A percentile compares a stretch with the other conserved stretches of the same genome.
phyloP scores from a whole-genome alignment of 2,113 vertebrate genomes.

The Bufo bufo region DNA sequence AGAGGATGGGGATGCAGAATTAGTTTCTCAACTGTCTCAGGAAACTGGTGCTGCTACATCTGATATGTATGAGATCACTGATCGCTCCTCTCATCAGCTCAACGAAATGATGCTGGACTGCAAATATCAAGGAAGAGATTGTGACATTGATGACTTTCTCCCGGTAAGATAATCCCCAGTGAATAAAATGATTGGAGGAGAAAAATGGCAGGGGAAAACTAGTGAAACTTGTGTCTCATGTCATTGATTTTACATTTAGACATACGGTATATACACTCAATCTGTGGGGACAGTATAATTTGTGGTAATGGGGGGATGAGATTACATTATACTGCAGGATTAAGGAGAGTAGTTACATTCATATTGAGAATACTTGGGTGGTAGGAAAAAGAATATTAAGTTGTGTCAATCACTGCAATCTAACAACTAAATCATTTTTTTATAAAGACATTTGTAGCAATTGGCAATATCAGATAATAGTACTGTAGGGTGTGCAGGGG shows the following conservation, averaged over 20 bases:
- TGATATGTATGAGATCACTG: conserved; percentile 84
- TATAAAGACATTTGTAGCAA: not conserved
- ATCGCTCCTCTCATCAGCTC: conserved; percentile 87
- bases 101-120: conserved; percentile 95
- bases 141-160: conserved; percentile 83
- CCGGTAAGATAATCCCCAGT: conserved; percentile 78
- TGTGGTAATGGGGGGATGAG: not conserved
- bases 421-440: not conserved
- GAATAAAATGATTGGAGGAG: not conserved
- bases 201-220: not conserved
- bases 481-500: not conserved
- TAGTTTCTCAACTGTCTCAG: conserved; percentile 72
- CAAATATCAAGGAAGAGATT: conserved; percentile 80
- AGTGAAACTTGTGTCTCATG: not conserved
- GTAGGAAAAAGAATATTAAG: not conserved
- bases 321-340: not conserved
- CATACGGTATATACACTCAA: not conserved
- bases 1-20: conserved; percentile 83
- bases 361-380: not conserved
- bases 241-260: not conserved
- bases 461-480: conserved; percentile 6
- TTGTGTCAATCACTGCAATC: not conserved
- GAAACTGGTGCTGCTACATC: conserved; percentile 70
- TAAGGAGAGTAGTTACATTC: not conserved
- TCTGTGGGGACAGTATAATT: not conserved